A percentile compares a stretch with the other conserved stretches of the same genome.
These are phyloP conservation scores for Glaucopsyche alexis DNA, from an alignment of 2,888 invertebrate genomes.

Conservation along the genomic window DNA sequence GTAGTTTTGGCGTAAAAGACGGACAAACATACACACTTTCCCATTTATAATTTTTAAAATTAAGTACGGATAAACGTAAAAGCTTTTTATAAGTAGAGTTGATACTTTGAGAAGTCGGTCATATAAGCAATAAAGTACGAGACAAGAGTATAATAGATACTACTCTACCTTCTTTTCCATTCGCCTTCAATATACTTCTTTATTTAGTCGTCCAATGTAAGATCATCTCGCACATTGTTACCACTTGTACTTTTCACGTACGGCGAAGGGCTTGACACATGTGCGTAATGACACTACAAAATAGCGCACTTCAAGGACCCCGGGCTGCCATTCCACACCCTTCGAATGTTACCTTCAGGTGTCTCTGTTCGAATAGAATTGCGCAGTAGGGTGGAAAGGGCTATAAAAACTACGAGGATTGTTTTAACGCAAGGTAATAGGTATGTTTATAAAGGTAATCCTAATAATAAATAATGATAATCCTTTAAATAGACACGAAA, in stretches of 20 bases:
- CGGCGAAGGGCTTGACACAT: conserved; percentile 53
- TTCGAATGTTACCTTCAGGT: conserved; percentile 73
- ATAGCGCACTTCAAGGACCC: conserved; percentile 65
- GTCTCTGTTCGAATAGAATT: conserved; percentile 44
- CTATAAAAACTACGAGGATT: not conserved
- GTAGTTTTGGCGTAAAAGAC: too few relatives aligned
- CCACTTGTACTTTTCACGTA: conserved; percentile 45
- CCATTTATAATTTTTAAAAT: too few relatives aligned
- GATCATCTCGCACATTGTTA: not conserved
- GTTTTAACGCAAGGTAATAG: not conserved
- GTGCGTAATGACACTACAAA: conserved; percentile 62
- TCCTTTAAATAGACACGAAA: not conserved
- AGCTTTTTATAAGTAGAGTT: too few relatives aligned
- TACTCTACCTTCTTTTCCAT: too few relatives aligned
- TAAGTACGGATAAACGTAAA: too few relatives aligned
- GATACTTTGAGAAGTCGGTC: too few relatives aligned
- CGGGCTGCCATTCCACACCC: conserved; percentile 41
- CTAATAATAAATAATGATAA: too few relatives aligned
- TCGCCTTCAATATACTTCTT: not conserved
- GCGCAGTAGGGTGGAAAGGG: not conserved
- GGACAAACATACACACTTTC: too few relatives aligned
- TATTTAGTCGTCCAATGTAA: not conserved
- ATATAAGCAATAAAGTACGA: too few relatives aligned
- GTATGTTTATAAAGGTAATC: too few relatives aligned
- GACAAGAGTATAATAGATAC: too few relatives aligned